These are phyloP conservation scores for Gadus chalcogrammus DNA, from an alignment of 2,113 vertebrate genomes.

Conservation along the genomic window DNA sequence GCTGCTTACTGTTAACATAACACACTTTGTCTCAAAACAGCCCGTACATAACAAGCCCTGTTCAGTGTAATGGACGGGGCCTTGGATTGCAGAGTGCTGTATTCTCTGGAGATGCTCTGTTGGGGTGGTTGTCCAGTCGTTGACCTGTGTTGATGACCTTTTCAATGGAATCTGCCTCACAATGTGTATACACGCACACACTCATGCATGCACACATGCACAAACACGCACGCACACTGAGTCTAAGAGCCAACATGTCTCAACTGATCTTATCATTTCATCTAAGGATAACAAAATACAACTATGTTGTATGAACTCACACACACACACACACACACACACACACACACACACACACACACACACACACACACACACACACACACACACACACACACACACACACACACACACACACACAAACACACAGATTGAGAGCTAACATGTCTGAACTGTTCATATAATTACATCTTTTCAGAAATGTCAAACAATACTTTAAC, in stretches of 20 bases:
- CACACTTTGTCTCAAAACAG: too few relatives aligned
- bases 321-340: too few relatives aligned
- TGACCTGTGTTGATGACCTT: too few relatives aligned
- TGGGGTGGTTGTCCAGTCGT: too few relatives aligned
- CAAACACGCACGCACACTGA: background rate
- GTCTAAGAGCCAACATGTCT: background rate
- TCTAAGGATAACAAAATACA: background rate
- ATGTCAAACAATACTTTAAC: background rate
- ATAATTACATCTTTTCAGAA: background rate
- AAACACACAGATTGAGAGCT: background rate
- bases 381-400: background rate
- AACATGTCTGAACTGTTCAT: background rate
- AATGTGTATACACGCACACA: conserved; percentile 1
- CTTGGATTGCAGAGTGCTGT: too few relatives aligned
- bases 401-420: background rate
- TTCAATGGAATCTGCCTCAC: background rate
- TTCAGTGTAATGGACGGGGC: too few relatives aligned
- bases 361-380: too few relatives aligned
- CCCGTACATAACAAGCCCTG: too few relatives aligned
- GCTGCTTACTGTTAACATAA: too few relatives aligned
- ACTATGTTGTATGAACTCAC: background rate
- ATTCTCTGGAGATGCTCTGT: too few relatives aligned
- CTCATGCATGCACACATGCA: background rate
- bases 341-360: too few relatives aligned
- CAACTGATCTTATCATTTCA: too few relatives aligned